phyloP scores from a whole-genome alignment of 2,113 vertebrate genomes.

The Oncorhynchus clarkii region DNA sequence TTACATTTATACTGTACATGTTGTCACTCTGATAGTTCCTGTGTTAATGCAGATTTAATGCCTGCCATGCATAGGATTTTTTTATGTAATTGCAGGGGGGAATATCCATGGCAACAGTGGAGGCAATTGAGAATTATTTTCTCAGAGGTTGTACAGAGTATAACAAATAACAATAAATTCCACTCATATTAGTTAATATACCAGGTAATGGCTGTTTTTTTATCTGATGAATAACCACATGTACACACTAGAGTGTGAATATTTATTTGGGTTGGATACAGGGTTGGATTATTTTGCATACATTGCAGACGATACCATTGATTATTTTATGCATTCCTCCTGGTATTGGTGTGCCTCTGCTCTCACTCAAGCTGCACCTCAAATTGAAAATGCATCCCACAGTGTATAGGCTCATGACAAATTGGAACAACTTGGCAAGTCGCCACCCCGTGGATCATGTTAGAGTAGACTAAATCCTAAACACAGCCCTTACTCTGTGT shows the following conservation, averaged over 20 bases:
- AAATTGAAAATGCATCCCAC: neutral
- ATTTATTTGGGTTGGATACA: conserved; percentile 2
- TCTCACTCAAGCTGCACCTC: conserved; percentile 37
- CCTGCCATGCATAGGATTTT: conserved; percentile 61
- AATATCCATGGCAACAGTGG: conserved; percentile 71
- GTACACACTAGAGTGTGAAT: conserved; percentile 5
- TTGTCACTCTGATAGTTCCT: conserved; percentile 15
- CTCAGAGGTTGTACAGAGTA: conserved; percentile 54
- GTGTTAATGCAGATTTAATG: conserved; percentile 62
- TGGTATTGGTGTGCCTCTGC: conserved; percentile 51
- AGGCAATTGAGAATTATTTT: conserved; percentile 71
- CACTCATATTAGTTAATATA: neutral
- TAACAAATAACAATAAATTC: conserved; percentile 6
- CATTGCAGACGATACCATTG: conserved; percentile 64
- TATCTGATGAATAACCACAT: conserved; percentile 55
- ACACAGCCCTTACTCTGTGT: neutral
- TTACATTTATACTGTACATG: conserved; percentile 32
- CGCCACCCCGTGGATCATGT: neutral
- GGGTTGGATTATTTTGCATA: conserved; percentile 46
- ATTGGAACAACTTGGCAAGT: neutral
- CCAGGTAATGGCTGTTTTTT: conserved; percentile 8
- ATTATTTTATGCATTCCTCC: conserved; percentile 62
- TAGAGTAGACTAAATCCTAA: neutral
- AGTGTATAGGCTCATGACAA: neutral
- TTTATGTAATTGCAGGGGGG: conserved; percentile 62